Conservation (phyloP, 1,140 invertebrate genomes). For the Aphelenchoides avenae region DNA sequence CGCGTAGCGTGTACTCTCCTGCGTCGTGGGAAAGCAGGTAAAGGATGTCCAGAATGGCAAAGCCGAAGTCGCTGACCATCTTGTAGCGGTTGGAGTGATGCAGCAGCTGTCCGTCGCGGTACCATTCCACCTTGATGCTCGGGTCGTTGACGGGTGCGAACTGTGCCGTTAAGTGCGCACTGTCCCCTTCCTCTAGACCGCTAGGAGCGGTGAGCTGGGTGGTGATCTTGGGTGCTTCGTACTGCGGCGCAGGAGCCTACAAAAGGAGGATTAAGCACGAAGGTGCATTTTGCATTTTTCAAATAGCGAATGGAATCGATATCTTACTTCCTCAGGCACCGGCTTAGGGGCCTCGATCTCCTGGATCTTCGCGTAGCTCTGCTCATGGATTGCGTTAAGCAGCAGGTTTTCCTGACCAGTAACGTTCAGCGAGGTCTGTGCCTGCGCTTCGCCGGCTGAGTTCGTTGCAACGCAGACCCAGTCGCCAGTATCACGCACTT, state of each 20-base stretch:
- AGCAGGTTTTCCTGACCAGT: slow-evolving; percentile 78
- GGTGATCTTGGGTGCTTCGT: slow-evolving; percentile 79
- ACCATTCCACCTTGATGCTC: slow-evolving; percentile 62
- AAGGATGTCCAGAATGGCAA: slow-evolving; percentile 63
- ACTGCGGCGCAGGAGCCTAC: slow-evolving; percentile 26
- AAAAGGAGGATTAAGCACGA: too few relatives aligned
- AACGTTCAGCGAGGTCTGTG: slow-evolving; percentile 50
- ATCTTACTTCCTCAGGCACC: slow-evolving; percentile 38
- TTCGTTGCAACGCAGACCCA: slow-evolving; percentile 56
- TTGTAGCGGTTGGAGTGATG: slow-evolving; percentile 60
- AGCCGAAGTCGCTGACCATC: slow-evolving; percentile 63
- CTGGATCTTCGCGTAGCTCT: slow-evolving; percentile 87
- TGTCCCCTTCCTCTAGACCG: slow-evolving; percentile 72
- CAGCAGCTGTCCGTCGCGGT: slow-evolving; percentile 46
- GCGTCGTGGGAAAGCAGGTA: slow-evolving; percentile 63
- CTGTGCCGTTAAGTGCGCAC: slow-evolving; percentile 76
- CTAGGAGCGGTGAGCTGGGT: slow-evolving; percentile 80
- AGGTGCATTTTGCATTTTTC: not conserved
- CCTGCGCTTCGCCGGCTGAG: slow-evolving; percentile 49
- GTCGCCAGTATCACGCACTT: slow-evolving; percentile 57
- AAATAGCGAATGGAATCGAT: not conserved
- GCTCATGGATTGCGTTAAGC: slow-evolving; percentile 85
- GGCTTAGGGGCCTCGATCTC: slow-evolving; percentile 72
- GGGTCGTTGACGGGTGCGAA: slow-evolving; percentile 76
- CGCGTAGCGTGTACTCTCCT: slow-evolving; percentile 49